Evolutionary conservation across 2,888 invertebrate species (phyloP).

Genomic region (Hemaris fuciformis): DNA sequence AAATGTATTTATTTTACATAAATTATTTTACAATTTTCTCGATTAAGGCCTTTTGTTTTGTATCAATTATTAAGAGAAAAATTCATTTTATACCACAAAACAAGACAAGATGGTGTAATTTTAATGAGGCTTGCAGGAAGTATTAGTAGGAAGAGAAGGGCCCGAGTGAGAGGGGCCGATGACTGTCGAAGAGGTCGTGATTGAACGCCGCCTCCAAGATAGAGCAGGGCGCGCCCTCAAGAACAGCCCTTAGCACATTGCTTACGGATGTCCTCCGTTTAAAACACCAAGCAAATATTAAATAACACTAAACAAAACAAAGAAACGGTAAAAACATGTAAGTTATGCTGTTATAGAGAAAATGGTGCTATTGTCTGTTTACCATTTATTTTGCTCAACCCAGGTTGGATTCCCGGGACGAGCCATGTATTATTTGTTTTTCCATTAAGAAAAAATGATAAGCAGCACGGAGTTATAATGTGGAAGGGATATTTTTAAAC

Average conservation of each 20-base stretch:
- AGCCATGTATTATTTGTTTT: no score
- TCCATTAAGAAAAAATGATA: no score
- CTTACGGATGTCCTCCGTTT: constrained; percentile 31
- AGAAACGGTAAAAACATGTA: no score
- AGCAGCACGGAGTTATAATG: no score
- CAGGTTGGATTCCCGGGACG: no score
- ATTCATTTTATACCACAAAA: not conserved
- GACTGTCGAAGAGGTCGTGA: constrained; percentile 46
- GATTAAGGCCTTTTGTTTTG: no score
- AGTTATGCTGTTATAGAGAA: no score
- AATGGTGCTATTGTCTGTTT: no score
- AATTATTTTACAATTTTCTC: no score
- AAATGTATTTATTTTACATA: no score
- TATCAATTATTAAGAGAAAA: not conserved
- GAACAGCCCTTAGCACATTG: constrained; percentile 30
- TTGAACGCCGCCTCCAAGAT: constrained; percentile 43
- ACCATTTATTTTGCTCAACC: no score
- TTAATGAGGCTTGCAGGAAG: constrained; percentile 40
- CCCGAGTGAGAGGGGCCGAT: constrained; percentile 40
- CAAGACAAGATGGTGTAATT: constrained; percentile 12
- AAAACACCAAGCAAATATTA: constrained; percentile 27
- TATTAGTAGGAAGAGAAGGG: constrained; percentile 32
- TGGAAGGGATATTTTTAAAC: no score
- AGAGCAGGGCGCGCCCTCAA: constrained; percentile 43
- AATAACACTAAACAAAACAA: not conserved